phyloP scores from a whole-genome alignment of 2,797 vertebrate genomes.

The Melanotaenia boesemani region DNA sequence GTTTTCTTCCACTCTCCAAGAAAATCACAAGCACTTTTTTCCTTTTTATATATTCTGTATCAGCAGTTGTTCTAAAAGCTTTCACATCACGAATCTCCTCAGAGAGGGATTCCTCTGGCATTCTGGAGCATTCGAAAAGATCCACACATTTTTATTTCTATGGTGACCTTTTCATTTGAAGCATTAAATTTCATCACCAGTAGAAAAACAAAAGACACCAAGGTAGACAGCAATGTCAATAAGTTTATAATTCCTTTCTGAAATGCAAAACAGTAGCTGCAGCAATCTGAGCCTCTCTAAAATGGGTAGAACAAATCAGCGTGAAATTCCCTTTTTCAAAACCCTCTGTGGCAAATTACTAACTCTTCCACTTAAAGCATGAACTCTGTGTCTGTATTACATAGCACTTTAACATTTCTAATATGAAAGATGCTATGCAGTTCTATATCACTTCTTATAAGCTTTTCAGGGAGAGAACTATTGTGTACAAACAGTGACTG shows the following conservation, averaged over 20 bases:
- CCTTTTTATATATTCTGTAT: slow-evolving; percentile 2
- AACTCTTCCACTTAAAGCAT: background rate
- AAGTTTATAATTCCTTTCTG: background rate
- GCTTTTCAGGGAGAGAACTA: too few relatives aligned
- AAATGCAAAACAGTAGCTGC: background rate
- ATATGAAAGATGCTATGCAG: background rate
- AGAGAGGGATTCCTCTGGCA: slow-evolving; percentile 2
- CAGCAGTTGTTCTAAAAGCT: slow-evolving; percentile 26
- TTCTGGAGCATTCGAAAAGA: background rate
- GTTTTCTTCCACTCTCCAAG: background rate
- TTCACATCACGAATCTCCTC: slow-evolving; percentile 11
- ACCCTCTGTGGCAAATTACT: background rate
- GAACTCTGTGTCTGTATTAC: background rate
- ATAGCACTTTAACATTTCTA: background rate
- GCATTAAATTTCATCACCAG: background rate
- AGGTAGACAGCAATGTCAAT: background rate
- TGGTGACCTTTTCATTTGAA: background rate
- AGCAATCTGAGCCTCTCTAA: background rate
- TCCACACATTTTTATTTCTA: slow-evolving; percentile 4
- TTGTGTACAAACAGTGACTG: background rate
- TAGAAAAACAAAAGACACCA: slow-evolving; percentile 1
- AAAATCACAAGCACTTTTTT: slow-evolving; percentile 2
- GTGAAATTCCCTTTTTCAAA: background rate
- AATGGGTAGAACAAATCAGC: background rate
- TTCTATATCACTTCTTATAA: background rate